These are phyloP conservation scores for Macrotis lagotis DNA, from an alignment of 2,113 vertebrate genomes.

Conservation along the genomic window DNA sequence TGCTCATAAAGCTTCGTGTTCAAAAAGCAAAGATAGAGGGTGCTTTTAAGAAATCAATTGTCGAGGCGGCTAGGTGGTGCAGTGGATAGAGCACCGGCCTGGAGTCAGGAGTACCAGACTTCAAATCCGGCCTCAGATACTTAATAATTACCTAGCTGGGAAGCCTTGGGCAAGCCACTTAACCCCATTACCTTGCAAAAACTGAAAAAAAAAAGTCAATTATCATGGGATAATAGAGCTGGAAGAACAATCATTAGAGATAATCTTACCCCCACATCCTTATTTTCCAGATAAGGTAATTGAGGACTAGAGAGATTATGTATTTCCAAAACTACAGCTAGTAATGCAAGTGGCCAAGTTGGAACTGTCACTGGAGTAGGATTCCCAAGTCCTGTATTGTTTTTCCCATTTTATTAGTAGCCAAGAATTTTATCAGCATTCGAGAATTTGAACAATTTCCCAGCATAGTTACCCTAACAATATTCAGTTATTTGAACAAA, in stretches of 20 bases:
- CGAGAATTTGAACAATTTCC: neutral
- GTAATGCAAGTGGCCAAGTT: neutral
- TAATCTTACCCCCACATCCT: neutral
- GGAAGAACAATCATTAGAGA: neutral
- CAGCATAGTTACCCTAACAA: too few relatives aligned
- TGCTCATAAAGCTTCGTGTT: neutral
- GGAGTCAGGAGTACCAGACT: too few relatives aligned
- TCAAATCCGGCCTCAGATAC: too few relatives aligned
- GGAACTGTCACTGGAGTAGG: neutral
- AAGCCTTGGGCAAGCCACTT: too few relatives aligned
- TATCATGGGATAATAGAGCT: neutral
- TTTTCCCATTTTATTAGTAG: neutral
- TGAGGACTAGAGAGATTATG: neutral
- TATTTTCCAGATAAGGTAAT: neutral
- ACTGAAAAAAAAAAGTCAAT: too few relatives aligned
- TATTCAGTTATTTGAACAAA: neutral
- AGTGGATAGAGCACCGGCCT: too few relatives aligned
- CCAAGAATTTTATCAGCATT: neutral
- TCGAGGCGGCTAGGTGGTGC: too few relatives aligned
- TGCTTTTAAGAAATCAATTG: neutral
- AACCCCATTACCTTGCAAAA: too few relatives aligned
- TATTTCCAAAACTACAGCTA: neutral
- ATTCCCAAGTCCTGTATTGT: neutral
- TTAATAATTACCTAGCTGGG: too few relatives aligned
- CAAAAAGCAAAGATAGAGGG: neutral